These are phyloP conservation scores for Drosophila obscura DNA, from an alignment of 1,140 invertebrate genomes.

Conservation along the genomic window DNA sequence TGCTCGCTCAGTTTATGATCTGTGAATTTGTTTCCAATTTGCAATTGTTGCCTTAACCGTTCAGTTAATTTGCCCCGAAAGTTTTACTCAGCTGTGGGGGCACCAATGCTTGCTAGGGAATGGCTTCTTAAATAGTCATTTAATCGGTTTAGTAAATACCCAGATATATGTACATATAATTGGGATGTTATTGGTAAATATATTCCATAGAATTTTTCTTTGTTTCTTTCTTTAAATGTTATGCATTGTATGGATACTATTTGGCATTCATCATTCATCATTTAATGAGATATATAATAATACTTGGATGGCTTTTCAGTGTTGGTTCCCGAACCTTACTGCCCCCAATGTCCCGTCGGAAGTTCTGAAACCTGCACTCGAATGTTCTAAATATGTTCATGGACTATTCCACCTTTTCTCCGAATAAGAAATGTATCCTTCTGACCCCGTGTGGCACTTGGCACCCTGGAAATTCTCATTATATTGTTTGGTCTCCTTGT, in stretches of 20 bases:
- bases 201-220: too few species aligned
- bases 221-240: too few species aligned
- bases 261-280: too few species aligned
- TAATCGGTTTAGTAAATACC: conserved; percentile 1
- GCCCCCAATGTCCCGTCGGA: too few species aligned
- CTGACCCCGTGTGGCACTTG: conserved; percentile 32
- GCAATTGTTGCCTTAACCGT: conserved; percentile 78
- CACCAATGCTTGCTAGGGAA: conserved; percentile 1
- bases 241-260: too few species aligned
- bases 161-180: background rate
- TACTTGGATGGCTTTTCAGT: too few species aligned
- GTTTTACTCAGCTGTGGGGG: conserved; percentile 36
- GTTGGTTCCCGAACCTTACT: too few species aligned
- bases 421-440: background rate
- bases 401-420: background rate
- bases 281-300: too few species aligned
- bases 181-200: too few species aligned
- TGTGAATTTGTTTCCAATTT: conserved; percentile 81
- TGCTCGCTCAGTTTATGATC: conserved; percentile 70
- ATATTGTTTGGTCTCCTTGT: conserved; percentile 37
- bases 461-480: conserved; percentile 39
- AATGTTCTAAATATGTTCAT: too few species aligned
- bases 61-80: conserved; percentile 76
- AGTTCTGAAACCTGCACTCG: too few species aligned
- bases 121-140: background rate